A percentile compares a stretch with the other conserved stretches of the same genome.
phyloP scores from a whole-genome alignment of 2,797 vertebrate species.

The Muscicapa comitata region DNA sequence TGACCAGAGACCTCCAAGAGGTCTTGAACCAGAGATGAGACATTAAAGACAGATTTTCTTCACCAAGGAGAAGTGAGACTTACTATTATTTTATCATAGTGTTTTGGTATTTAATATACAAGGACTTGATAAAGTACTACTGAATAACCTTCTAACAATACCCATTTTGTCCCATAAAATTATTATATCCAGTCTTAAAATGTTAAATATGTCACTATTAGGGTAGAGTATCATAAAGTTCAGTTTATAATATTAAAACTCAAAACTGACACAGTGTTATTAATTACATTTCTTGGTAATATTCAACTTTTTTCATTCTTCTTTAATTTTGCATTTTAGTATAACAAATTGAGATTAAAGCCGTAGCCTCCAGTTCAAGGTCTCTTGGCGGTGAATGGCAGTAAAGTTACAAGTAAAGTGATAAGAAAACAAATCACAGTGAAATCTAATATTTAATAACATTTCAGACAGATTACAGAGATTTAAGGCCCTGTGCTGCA shows the following conservation, averaged over 20 bases:
- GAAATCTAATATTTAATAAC: constrained; percentile 49
- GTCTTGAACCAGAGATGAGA: neutral
- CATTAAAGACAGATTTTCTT: neutral
- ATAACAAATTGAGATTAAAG: constrained; percentile 61
- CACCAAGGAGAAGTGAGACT: neutral
- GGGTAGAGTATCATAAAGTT: constrained; percentile 58
- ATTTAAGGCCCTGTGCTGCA: constrained; percentile 17
- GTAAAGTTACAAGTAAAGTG: constrained; percentile 1
- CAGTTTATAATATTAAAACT: constrained; percentile 74
- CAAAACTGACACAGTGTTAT: constrained; percentile 62
- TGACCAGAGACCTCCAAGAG: neutral
- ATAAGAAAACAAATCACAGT: constrained; percentile 51
- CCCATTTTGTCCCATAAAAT: constrained; percentile 73
- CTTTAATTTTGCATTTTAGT: constrained; percentile 73
- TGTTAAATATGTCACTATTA: constrained; percentile 73
- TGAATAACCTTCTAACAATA: constrained; percentile 71
- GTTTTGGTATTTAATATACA: constrained; percentile 73
- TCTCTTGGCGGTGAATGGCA: constrained; percentile 52
- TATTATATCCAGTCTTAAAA: constrained; percentile 75
- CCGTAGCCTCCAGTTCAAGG: constrained; percentile 15
- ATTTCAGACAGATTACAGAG: constrained; percentile 26
- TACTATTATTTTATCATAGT: constrained; percentile 58
- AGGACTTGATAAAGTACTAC: constrained; percentile 70
- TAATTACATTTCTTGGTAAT: constrained; percentile 62
- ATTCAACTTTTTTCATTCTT: constrained; percentile 62